Evolutionary conservation across 2,888 invertebrate species (phyloP), one percentile per base, ranked within the genome.

Genomic region (Parnassius mnemosyne): DNA sequence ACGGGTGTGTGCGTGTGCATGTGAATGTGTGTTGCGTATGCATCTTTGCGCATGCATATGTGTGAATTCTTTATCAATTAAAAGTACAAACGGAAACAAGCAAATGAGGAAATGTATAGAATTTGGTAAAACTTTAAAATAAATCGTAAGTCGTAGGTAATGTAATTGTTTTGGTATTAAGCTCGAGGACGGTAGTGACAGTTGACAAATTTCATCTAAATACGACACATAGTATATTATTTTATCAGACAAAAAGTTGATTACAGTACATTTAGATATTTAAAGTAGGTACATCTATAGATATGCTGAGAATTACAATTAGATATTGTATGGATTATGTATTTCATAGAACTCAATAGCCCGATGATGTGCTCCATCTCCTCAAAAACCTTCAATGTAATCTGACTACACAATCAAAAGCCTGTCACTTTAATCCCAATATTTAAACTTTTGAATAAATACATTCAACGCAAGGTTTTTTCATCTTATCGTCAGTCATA

Each of bases 231-330:
- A 57, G 5, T 34, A 34, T 34, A 34, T 34, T 34, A 34, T 34
- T 34, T 34, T 57, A 57, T 61, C 11, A 25, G 52, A 61, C 46
- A 57, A 16, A 13, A 49, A 60, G 49, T 60, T 25, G 53, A 49
- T 53, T 34, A 34, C 34, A 50, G 41, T 49, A 57, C 49, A 47
- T 20, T 16, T 49, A 57, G 51, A 61, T 20, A 53, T 49, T 57
- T 53, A 53, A 57, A 44, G 44, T 53, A 16, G 34, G 10, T n/a
- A 62, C 57, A 50, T 20, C 20, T 20, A 34, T 41, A 12, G 52
- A 56, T 53, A 53, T 49, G 57, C 11, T 47, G 41, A 57, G 53
- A 52, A 57, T 49, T 50, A 34, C 47, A 13, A 53, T 42, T 53
- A 57, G 47, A 60, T 54, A 25, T 42, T 20, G 41, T 42, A 12